Percentiles rank a stretch among this genome's conserved stretches.
Evolutionary conservation across 2,888 invertebrate species (phyloP).

Genomic region (Ennomos fuscantarius): DNA sequence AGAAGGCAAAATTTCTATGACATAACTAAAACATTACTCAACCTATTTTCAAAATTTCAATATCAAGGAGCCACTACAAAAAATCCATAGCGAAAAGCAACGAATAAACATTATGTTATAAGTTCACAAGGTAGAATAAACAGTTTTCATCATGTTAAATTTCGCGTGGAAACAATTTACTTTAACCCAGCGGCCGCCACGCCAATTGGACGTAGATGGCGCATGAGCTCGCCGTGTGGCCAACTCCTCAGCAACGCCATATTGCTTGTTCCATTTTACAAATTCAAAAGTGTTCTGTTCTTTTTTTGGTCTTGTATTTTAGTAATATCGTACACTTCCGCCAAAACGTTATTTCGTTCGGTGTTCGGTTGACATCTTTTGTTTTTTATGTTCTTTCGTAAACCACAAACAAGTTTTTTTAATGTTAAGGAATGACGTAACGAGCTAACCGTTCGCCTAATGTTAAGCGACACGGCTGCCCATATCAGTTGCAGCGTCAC

Average conservation of each 20-base stretch:
- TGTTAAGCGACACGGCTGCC: no score
- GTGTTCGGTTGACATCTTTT: no score
- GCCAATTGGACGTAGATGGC: constrained; percentile 80
- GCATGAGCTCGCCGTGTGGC: constrained; percentile 77
- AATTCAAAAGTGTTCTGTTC: constrained; percentile 41
- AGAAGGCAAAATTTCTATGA: no score
- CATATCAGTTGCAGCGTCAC: no score
- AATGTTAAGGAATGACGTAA: no score
- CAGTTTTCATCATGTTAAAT: constrained; percentile 31
- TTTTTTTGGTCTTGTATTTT: background rate
- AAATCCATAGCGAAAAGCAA: background rate
- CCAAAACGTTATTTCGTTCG: no score
- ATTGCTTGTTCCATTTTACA: constrained; percentile 61
- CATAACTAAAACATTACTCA: no score
- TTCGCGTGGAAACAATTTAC: constrained; percentile 57
- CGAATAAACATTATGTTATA: constrained; percentile 19
- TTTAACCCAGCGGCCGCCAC: constrained; percentile 64
- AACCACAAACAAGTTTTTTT: background rate
- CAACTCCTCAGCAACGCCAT: constrained; percentile 67
- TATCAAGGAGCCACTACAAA: constrained; percentile 1
- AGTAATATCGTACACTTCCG: no score
- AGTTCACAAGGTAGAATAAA: constrained; percentile 21
- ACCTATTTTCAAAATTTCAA: background rate
- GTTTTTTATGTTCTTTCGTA: background rate
- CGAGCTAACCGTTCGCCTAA: no score